Conservation (phyloP, 2,888 invertebrate species). For the Drosophila melanosoma region DNA sequence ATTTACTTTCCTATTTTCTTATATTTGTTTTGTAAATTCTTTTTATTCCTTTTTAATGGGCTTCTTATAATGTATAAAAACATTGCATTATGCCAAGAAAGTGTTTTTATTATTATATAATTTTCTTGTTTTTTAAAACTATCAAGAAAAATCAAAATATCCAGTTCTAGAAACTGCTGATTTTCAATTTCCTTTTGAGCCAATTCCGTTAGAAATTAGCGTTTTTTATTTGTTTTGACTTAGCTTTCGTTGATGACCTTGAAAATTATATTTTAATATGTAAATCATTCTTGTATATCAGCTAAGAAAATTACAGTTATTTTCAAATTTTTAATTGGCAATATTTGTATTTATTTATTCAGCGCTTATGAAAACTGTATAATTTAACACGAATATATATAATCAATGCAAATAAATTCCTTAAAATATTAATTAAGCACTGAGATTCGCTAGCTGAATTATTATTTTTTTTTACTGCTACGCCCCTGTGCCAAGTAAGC, state of each 20-base stretch:
- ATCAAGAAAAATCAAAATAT: background rate
- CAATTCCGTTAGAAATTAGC: background rate
- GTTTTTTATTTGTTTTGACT: background rate
- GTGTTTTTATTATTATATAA: background rate
- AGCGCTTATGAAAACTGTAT: background rate
- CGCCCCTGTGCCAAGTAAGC: slow-evolving; percentile 40
- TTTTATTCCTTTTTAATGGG: background rate
- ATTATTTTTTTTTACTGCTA: background rate
- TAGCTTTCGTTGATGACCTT: background rate
- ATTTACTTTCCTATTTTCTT: no score
- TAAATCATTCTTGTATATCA: background rate
- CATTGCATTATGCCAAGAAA: background rate
- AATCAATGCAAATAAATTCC: background rate
- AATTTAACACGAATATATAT: background rate
- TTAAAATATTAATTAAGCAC: background rate
- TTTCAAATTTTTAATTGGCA: background rate
- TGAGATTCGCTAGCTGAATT: background rate
- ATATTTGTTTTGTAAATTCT: no score
- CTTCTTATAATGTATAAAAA: background rate
- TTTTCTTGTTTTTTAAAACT: background rate
- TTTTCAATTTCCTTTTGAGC: background rate
- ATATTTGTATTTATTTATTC: background rate
- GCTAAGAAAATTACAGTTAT: background rate
- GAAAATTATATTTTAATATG: background rate
- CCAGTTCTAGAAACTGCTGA: background rate